A percentile compares a stretch with the other conserved stretches of the same genome.
Evolutionary conservation across 2,888 invertebrate genomes (phyloP).

Genomic region (Epicampocera succincta): DNA sequence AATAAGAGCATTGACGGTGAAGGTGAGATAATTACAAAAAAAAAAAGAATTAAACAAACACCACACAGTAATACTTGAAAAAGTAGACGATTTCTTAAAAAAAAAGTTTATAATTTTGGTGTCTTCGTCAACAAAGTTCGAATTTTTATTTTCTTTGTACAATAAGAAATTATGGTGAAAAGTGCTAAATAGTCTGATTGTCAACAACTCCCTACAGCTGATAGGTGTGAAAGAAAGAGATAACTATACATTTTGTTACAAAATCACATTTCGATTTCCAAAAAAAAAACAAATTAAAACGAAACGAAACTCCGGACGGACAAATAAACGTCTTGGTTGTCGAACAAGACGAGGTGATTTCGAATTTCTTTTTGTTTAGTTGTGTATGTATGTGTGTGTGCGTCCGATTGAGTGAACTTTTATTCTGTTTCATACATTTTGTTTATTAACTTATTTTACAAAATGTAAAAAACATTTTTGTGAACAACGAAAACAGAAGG

Average conservation of each 20-base stretch:
- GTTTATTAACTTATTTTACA: too few relatives aligned
- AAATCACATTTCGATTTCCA: slow-evolving; percentile 58
- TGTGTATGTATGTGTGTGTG: slow-evolving; percentile 43
- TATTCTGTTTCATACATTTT: slow-evolving; percentile 4
- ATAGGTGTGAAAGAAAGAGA: slow-evolving; percentile 50
- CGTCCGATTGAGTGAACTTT: slow-evolving; percentile 6
- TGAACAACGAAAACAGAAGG: slow-evolving; percentile 3
- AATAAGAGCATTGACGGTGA: slow-evolving; percentile 50
- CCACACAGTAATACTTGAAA: background rate
- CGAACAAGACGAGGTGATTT: slow-evolving; percentile 63
- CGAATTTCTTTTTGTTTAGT: slow-evolving; percentile 56
- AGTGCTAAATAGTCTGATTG: slow-evolving; percentile 59
- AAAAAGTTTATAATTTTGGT: slow-evolving; percentile 27
- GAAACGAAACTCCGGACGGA: slow-evolving; percentile 63
- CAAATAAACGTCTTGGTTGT: slow-evolving; percentile 56
- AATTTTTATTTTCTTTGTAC: slow-evolving; percentile 49
- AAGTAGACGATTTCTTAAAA: background rate
- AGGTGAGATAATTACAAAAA: slow-evolving; percentile 55
- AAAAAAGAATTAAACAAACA: background rate
- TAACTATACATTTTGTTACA: slow-evolving; percentile 30
- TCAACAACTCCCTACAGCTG: slow-evolving; percentile 44
- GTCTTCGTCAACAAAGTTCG: slow-evolving; percentile 63
- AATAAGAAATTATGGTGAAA: slow-evolving; percentile 58
- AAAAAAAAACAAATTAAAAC: slow-evolving; percentile 46
- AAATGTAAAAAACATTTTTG: slow-evolving; percentile 33